Conservation (phyloP, 2,113 vertebrate genomes). For the Rhea americana region DNA sequence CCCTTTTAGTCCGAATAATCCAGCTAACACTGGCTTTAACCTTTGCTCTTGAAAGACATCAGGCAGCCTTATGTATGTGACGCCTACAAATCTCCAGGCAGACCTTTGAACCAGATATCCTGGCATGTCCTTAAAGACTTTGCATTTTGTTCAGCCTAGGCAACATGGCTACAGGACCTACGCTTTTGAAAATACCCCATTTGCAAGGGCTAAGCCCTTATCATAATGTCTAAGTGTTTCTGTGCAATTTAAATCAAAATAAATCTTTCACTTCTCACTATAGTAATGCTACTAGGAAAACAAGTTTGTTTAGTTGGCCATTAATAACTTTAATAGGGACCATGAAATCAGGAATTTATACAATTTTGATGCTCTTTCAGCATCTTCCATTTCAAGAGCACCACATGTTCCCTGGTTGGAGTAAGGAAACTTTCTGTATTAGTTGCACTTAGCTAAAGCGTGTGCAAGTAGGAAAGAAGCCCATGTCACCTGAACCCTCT, state of each 20-base stretch:
- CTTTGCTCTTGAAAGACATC: neutral
- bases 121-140: neutral
- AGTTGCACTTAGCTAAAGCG: slow-evolving; percentile 39
- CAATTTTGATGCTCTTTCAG: slow-evolving; percentile 18
- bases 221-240: neutral
- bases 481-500: neutral
- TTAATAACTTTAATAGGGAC: slow-evolving; percentile 32
- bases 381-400: slow-evolving; percentile 37
- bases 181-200: neutral
- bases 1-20: neutral
- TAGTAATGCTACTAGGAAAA: slow-evolving; percentile 25
- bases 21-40: neutral
- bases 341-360: slow-evolving; percentile 44
- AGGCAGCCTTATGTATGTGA: neutral
- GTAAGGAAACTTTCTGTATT: slow-evolving; percentile 17
- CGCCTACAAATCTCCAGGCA: neutral
- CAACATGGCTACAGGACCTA: neutral
- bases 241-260: slow-evolving; percentile 34
- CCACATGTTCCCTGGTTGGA: neutral
- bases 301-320: slow-evolving; percentile 44
- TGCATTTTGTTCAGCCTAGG: neutral
- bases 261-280: slow-evolving; percentile 35
- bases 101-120: neutral
- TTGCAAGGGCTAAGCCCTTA: neutral
- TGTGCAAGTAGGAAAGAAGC: neutral